phyloP scores from a whole-genome alignment of 2,797 vertebrate species.

The Oryzias dopingdopingensis region DNA sequence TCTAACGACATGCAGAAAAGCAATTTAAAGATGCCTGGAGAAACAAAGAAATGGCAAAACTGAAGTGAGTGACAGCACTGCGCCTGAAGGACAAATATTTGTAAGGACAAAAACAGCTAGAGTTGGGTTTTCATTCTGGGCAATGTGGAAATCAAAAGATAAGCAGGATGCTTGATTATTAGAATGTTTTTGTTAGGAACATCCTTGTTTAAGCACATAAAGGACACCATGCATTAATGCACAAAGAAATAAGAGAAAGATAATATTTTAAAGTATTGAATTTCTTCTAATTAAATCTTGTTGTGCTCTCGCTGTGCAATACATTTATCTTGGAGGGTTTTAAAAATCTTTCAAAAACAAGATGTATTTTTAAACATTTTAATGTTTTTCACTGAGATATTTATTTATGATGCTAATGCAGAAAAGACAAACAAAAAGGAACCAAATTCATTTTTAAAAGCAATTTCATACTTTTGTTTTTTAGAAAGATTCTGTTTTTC shows the following conservation, averaged over 20 bases:
- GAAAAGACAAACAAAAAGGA: slow-evolving; percentile 16
- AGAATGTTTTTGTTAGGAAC: no score
- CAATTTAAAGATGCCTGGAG: slow-evolving; percentile 34
- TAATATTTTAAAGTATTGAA: background rate
- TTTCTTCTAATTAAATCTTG: no score
- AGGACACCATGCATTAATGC: background rate
- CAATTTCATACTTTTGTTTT: no score
- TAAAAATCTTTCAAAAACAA: no score
- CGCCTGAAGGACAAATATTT: slow-evolving; percentile 22
- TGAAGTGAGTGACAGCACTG: slow-evolving; percentile 22
- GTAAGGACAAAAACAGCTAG: slow-evolving; percentile 5
- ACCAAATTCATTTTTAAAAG: background rate
- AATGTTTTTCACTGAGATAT: slow-evolving; percentile 7
- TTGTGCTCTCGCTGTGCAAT: no score
- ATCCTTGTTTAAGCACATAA: background rate
- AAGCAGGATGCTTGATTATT: background rate
- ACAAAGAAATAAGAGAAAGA: slow-evolving; percentile 7
- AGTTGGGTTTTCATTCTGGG: slow-evolving; percentile 3
- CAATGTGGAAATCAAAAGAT: slow-evolving; percentile 20
- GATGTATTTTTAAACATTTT: slow-evolving; percentile 17
- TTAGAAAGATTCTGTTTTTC: no score
- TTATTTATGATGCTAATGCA: slow-evolving; percentile 23
- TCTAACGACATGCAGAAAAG: slow-evolving; percentile 23
- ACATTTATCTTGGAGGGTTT: no score
- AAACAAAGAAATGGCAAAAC: slow-evolving; percentile 21